Conservation (phyloP, 1,140 invertebrate genomes). For the Ctenoplectra terminalis region DNA sequence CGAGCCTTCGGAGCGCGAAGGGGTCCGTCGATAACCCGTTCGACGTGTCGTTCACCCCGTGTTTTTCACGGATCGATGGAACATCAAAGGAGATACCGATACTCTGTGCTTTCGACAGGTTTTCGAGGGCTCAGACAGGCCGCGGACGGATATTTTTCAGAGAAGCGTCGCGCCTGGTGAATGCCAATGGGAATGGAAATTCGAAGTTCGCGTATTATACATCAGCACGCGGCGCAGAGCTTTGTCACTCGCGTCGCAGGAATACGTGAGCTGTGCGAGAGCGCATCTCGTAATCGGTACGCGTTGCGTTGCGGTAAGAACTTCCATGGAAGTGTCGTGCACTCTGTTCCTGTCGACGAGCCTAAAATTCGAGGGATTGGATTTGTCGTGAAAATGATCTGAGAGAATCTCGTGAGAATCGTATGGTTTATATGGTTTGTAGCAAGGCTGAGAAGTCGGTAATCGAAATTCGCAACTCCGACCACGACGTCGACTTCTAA, state of each 20-base stretch:
- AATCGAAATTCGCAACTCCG: too few relatives aligned
- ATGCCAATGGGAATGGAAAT: slow-evolving; percentile 58
- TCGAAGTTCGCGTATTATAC: slow-evolving; percentile 41
- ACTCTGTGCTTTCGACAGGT: slow-evolving; percentile 30
- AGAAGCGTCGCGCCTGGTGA: slow-evolving; percentile 6
- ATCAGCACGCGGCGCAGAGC: not conserved
- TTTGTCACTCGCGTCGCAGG: slow-evolving; percentile 29
- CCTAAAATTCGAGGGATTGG: not conserved
- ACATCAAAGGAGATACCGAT: slow-evolving; percentile 55
- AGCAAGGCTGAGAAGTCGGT: too few relatives aligned
- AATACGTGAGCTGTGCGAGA: slow-evolving; percentile 9
- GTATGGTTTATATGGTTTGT: too few relatives aligned
- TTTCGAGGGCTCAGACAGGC: slow-evolving; percentile 37
- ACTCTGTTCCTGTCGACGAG: not conserved
- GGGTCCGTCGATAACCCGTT: slow-evolving; percentile 9
- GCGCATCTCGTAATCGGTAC: slow-evolving; percentile 30
- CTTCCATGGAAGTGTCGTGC: not conserved
- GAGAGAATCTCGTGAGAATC: too few relatives aligned
- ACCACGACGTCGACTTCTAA: too few relatives aligned
- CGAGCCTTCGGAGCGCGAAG: not conserved
- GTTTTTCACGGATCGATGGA: slow-evolving; percentile 51
- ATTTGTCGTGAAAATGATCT: not conserved
- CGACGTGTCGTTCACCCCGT: slow-evolving; percentile 45
- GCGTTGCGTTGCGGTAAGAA: slow-evolving; percentile 20
- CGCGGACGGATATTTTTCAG: slow-evolving; percentile 57